phyloP scores from a whole-genome alignment of 2,113 vertebrate species.

The Gymnarchus niloticus region DNA sequence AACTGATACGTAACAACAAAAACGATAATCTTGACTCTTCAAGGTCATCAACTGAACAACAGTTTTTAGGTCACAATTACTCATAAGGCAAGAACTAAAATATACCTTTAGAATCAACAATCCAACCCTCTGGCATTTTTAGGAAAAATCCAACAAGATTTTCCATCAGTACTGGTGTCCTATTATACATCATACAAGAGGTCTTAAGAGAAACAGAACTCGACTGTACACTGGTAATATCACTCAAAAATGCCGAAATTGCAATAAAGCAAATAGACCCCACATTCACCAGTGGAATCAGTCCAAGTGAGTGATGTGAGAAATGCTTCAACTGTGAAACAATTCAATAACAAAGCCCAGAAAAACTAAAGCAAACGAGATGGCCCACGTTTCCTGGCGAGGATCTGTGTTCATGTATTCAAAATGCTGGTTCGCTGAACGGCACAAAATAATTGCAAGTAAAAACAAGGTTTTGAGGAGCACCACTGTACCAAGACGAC shows the following conservation, averaged over 20 bases:
- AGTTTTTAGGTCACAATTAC: background rate
- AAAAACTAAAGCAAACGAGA: background rate
- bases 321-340: background rate
- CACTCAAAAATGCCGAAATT: background rate
- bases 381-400: background rate
- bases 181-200: too few species aligned
- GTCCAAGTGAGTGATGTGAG: background rate
- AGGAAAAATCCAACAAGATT: too few species aligned
- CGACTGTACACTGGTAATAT: too few species aligned
- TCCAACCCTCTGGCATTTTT: too few species aligned
- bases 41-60: background rate
- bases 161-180: too few species aligned
- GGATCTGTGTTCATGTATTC: background rate
- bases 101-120: too few species aligned
- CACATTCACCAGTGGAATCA: background rate
- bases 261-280: background rate
- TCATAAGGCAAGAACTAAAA: too few species aligned
- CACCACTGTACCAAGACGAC: background rate
- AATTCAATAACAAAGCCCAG: background rate
- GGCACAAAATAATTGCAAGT: background rate
- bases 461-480: background rate
- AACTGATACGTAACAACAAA: background rate
- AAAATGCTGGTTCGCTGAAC: background rate
- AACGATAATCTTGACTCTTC: background rate
- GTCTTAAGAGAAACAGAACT: too few species aligned